Evolutionary conservation across 1,140 invertebrate species (phyloP).

Genomic region (Pachyrhynchus sulphureomaculatus): DNA sequence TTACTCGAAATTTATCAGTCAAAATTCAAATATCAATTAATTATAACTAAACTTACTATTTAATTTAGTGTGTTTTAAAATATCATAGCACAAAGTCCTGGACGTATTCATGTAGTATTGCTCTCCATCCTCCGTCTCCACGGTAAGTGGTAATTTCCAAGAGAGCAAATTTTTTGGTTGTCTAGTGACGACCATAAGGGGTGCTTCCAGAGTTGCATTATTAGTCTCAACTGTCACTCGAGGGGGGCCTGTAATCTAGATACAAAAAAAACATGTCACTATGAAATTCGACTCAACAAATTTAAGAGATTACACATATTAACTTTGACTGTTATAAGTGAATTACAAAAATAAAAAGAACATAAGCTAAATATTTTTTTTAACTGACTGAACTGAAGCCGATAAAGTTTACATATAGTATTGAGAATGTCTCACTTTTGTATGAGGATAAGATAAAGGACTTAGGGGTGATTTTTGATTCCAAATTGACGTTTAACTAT

Average conservation of each 20-base stretch:
- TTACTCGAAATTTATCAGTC: slow-evolving; percentile 58
- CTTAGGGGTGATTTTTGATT: no score
- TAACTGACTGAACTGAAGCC: no score
- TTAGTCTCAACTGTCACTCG: slow-evolving; percentile 58
- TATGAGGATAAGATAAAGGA: no score
- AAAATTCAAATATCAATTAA: not conserved
- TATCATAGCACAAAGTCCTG: slow-evolving; percentile 62
- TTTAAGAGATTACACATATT: not conserved
- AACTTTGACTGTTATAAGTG: not conserved
- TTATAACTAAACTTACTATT: slow-evolving; percentile 9
- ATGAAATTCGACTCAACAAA: not conserved
- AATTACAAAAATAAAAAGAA: no score
- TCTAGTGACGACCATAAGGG: slow-evolving; percentile 65
- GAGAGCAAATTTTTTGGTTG: slow-evolving; percentile 67
- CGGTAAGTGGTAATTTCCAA: slow-evolving; percentile 66
- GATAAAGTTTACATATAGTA: no score
- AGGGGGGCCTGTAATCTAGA: slow-evolving; percentile 40
- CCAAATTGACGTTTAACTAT: no score
- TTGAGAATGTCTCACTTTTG: no score
- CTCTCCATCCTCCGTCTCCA: slow-evolving; percentile 54
- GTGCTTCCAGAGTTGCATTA: slow-evolving; percentile 55
- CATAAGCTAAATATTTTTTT: no score
- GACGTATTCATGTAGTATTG: slow-evolving; percentile 61
- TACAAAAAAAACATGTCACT: no score
- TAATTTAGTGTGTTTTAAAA: slow-evolving; percentile 51